These are phyloP conservation scores for Bubo scandiacus DNA, from an alignment of 2,113 vertebrate genomes.

Conservation along the genomic window DNA sequence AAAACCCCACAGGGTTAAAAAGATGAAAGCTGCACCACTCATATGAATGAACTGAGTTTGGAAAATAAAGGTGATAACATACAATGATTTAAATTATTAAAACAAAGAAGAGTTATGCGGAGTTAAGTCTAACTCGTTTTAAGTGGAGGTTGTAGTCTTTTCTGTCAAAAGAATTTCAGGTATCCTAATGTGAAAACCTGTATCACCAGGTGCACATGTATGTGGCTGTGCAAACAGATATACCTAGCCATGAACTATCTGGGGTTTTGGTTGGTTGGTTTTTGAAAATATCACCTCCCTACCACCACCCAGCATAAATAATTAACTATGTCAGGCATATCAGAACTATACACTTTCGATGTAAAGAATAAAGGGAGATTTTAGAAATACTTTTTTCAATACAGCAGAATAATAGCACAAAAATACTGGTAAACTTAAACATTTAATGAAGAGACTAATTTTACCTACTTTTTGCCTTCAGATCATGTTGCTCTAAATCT, in stretches of 20 bases:
- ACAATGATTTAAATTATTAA: background rate
- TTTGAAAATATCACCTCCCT: rapidly evolving
- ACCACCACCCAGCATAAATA: background rate
- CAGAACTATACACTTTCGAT: background rate
- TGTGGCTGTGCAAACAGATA: background rate
- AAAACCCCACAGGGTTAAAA: background rate
- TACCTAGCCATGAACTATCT: background rate
- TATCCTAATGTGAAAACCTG: rapidly evolving
- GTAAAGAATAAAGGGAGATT: background rate
- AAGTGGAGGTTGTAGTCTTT: background rate
- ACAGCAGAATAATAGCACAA: background rate
- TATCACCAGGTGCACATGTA: background rate
- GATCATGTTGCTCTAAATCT: background rate
- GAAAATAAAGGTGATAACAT: background rate
- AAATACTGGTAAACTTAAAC: background rate
- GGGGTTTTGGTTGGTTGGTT: background rate
- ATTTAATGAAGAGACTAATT: background rate
- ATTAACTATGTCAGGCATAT: background rate
- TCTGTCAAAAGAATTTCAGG: background rate
- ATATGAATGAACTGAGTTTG: background rate
- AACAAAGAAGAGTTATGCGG: no score
- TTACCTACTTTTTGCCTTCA: background rate
- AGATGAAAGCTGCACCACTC: background rate
- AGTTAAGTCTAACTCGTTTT: background rate
- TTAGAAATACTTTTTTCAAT: background rate